Percentiles rank a stretch among this genome's conserved stretches.
These are phyloP conservation scores for Aporophyla nigra DNA, from an alignment of 2,888 invertebrate genomes.

Conservation along the genomic window DNA sequence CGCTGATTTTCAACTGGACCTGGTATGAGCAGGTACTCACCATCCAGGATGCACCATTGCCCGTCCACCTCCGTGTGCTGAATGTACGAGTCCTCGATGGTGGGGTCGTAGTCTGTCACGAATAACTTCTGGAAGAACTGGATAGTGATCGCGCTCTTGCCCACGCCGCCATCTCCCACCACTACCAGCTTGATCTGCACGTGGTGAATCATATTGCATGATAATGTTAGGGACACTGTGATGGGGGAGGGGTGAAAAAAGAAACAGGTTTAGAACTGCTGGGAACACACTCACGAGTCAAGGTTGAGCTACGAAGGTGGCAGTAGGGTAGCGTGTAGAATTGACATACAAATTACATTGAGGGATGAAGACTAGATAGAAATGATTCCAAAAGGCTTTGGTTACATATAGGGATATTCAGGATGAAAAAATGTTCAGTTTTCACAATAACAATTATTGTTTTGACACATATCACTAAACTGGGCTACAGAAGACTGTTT, in stretches of 20 bases:
- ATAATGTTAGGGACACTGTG: not conserved
- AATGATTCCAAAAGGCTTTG: not conserved
- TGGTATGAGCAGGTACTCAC: slow-evolving; percentile 87
- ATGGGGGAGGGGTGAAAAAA: not conserved
- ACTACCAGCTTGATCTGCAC: slow-evolving; percentile 96
- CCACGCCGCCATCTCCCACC: slow-evolving; percentile 98
- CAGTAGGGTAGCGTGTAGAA: not conserved
- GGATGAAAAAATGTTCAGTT: not conserved
- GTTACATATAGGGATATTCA: not conserved
- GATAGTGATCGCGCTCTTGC: slow-evolving; percentile 99
- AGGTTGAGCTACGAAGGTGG: not conserved
- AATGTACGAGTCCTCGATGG: slow-evolving; percentile 98
- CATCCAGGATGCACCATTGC: slow-evolving; percentile 97
- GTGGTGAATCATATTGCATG: not conserved
- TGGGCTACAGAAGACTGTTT: slow-evolving; percentile 22
- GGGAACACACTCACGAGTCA: not conserved
- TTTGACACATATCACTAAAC: slow-evolving; percentile 1
- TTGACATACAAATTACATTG: not conserved
- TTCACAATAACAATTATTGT: not conserved
- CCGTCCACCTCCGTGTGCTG: slow-evolving; percentile 98
- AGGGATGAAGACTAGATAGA: not conserved
- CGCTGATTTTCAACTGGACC: no score
- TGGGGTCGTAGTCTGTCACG: slow-evolving; percentile 98
- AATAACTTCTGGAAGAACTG: slow-evolving; percentile 98
- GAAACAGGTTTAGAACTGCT: not conserved